phyloP scores from a whole-genome alignment of 2,888 invertebrate genomes.

The Drosophila dives region DNA sequence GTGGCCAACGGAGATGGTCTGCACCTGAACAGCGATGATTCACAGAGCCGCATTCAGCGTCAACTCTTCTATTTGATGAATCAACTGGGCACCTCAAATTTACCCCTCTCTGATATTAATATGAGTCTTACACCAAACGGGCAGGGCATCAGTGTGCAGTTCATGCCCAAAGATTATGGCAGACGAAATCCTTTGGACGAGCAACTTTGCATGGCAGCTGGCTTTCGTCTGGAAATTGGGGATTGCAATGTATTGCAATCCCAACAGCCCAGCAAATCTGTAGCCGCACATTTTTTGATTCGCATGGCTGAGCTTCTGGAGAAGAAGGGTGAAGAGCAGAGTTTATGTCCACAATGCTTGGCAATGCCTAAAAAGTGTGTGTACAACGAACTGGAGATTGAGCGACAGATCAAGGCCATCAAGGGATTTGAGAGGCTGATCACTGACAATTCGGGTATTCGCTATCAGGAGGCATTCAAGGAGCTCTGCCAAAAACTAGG shows the following conservation, averaged over 20 bases:
- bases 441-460: conserved; percentile 24
- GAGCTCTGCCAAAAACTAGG: conserved; percentile 65
- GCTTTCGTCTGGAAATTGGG: conserved; percentile 20
- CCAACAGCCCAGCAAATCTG: not conserved
- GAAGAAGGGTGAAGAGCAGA: conserved; percentile 24
- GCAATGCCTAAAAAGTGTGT: conserved; percentile 22
- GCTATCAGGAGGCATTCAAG: conserved; percentile 59
- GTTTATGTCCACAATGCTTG: conserved; percentile 47
- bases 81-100: conserved; percentile 48
- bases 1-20: conserved; percentile 27
- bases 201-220: conserved; percentile 28
- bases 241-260: not conserved
- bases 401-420: conserved; percentile 65
- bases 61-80: conserved; percentile 56
- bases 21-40: not conserved
- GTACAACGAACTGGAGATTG: conserved; percentile 64
- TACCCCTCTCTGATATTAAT: conserved; percentile 41
- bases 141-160: conserved; percentile 53
- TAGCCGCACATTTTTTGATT: conserved; percentile 36
- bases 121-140: conserved; percentile 48
- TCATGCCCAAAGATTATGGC: conserved; percentile 21
- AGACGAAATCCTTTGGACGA: conserved; percentile 12
- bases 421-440: conserved; percentile 42
- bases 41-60: conserved; percentile 23
- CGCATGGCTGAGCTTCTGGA: conserved; percentile 40